Evolutionary conservation across 2,797 vertebrate genomes (phyloP).

Genomic region (Dermochelys coriacea): DNA sequence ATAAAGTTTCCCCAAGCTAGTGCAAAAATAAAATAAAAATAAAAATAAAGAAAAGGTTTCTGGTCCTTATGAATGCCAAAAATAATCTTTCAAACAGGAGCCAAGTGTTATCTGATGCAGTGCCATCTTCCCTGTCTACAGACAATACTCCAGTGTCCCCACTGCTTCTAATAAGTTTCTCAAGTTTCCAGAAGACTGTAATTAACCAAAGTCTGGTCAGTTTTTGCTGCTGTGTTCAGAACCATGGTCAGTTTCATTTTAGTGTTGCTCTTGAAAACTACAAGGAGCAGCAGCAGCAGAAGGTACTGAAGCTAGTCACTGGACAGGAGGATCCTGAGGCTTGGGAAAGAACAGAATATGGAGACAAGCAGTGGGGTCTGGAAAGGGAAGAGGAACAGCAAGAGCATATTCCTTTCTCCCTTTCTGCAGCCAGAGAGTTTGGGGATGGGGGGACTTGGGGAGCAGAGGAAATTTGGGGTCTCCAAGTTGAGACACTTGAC

Average conservation of each 20-base stretch:
- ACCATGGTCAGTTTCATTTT: neutral
- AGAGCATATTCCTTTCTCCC: accelerated
- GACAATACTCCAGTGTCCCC: neutral
- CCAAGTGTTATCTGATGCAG: neutral
- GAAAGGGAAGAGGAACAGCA: accelerated
- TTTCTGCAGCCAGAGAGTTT: neutral
- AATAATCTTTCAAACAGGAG: neutral
- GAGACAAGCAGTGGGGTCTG: neutral
- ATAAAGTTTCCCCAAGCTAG: neutral
- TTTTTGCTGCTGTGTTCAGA: neutral
- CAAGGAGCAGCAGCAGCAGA: neutral
- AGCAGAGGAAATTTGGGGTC: neutral
- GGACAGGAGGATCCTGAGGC: neutral
- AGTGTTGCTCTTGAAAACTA: neutral
- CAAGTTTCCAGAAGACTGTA: neutral
- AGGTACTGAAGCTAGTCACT: accelerated
- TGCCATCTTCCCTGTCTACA: neutral
- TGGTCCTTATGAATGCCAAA: neutral
- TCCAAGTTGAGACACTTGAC: neutral
- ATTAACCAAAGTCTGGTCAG: neutral
- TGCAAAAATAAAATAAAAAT: neutral
- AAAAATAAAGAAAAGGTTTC: accelerated
- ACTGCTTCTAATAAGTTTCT: neutral
- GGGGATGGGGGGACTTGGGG: neutral
- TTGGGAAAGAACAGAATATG: neutral